These are phyloP conservation scores for Microhierax caerulescens DNA, from an alignment of 2,797 vertebrate species.

Conservation along the genomic window DNA sequence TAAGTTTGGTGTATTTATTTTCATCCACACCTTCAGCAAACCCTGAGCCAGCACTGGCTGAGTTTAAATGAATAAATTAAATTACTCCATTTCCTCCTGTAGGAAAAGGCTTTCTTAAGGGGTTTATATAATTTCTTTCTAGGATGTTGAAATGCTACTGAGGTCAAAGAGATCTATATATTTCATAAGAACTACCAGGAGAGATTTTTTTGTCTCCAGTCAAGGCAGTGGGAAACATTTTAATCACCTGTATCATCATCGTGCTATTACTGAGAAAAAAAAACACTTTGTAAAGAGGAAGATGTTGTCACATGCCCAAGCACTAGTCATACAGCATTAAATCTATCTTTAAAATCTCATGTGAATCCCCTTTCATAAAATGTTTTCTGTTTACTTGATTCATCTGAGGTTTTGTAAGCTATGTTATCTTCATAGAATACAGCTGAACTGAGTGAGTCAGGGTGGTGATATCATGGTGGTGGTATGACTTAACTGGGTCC, in stretches of 20 bases:
- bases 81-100: background rate
- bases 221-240: background rate
- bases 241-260: background rate
- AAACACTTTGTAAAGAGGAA: background rate
- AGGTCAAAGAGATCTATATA: background rate
- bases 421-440: background rate
- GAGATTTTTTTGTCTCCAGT: background rate
- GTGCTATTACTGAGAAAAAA: background rate
- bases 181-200: background rate
- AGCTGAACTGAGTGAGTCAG: conserved; percentile 2
- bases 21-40: conserved; percentile 8
- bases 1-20: conserved; percentile 17
- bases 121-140: background rate
- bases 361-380: background rate
- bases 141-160: background rate
- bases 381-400: conserved; percentile 4
- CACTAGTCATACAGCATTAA: background rate
- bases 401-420: background rate
- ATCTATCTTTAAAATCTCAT: background rate
- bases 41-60: background rate
- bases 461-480: background rate
- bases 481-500: background rate
- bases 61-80: conserved; percentile 1
- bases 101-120: background rate
- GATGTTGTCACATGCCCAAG: background rate